Conservation (phyloP, 2,113 vertebrate species). For the Sporophila hypoxantha region DNA sequence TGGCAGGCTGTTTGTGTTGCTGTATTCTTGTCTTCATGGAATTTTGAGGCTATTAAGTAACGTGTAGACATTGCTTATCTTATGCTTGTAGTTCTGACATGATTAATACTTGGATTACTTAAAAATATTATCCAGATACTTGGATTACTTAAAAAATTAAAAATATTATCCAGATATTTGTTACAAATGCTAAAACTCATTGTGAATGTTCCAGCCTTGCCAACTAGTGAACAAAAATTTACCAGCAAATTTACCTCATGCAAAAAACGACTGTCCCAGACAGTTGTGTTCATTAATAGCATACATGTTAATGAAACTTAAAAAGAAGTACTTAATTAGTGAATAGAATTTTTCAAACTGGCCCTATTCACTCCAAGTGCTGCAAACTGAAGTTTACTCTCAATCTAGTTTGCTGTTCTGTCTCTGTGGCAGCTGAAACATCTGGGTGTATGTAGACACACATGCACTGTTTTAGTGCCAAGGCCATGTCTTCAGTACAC, state of each 20-base stretch:
- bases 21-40: neutral
- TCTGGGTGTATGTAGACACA: neutral
- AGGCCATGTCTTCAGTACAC: neutral
- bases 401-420: neutral
- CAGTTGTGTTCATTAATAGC: neutral
- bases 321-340: neutral
- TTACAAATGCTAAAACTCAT: neutral
- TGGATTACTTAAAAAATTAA: slow-evolving; percentile 9
- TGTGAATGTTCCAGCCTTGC: neutral
- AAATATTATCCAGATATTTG: neutral
- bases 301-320: neutral
- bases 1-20: neutral
- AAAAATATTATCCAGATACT: neutral
- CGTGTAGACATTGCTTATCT: neutral
- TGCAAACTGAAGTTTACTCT: neutral
- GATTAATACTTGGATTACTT: neutral
- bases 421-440: neutral
- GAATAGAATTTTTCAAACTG: neutral
- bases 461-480: neutral
- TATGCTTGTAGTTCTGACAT: neutral
- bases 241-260: neutral
- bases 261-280: neutral
- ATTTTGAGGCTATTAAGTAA: neutral
- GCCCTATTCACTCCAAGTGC: neutral
- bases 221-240: neutral